Evolutionary conservation across 2,797 vertebrate species (phyloP).

Genomic region (Bucorvus abyssinicus): DNA sequence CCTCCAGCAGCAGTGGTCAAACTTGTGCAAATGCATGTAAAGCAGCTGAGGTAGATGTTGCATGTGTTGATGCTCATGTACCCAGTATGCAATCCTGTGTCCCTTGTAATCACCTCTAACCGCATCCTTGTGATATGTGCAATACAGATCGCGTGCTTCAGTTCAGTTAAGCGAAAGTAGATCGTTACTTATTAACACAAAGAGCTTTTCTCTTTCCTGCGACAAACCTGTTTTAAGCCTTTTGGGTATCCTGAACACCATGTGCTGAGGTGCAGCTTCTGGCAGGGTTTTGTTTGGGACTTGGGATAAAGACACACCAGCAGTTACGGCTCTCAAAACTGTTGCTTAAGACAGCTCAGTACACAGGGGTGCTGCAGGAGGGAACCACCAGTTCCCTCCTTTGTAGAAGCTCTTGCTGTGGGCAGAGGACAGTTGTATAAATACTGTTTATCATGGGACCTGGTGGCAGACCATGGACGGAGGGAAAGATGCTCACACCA

Average conservation of each 20-base stretch:
- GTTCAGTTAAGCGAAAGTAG: background rate
- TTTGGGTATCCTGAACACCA: conserved; percentile 42
- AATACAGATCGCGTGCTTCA: background rate
- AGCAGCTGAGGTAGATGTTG: conserved; percentile 1
- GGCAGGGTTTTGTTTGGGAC: background rate
- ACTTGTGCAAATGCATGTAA: conserved; percentile 15
- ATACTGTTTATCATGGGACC: background rate
- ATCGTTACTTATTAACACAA: background rate
- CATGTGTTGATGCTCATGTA: background rate
- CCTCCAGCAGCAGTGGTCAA: background rate
- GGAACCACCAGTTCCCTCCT: background rate
- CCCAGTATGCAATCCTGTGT: background rate
- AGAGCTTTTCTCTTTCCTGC: background rate
- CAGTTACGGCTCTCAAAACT: conserved; percentile 10
- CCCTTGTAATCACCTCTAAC: background rate
- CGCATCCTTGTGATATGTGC: background rate
- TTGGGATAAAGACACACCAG: conserved; percentile 55
- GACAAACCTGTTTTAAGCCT: conserved; percentile 41
- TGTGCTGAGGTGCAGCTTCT: conserved; percentile 5
- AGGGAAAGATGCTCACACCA: conserved; percentile 16
- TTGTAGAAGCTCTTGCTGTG: background rate
- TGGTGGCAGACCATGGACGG: background rate
- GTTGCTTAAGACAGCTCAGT: conserved; percentile 31
- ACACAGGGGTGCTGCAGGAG: background rate
- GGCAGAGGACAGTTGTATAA: conserved; percentile 19